A percentile compares a stretch with the other conserved stretches of the same genome.
These are phyloP conservation scores for Edolisoma coerulescens DNA, from an alignment of 2,113 vertebrate species.

Conservation along the genomic window DNA sequence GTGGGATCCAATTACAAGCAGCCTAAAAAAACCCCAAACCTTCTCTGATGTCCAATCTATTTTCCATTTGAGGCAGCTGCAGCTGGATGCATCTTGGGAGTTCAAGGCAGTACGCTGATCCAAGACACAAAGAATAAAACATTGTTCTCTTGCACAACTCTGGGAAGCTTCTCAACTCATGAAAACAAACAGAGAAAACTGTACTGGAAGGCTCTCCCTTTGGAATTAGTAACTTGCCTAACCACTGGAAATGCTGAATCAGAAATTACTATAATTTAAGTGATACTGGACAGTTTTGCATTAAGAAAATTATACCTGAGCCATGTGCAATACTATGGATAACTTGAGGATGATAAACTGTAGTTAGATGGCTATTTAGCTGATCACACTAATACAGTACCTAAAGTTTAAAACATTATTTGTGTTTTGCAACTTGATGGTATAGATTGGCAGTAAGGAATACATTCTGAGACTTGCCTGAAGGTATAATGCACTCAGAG, in stretches of 20 bases:
- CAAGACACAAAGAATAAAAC: not conserved
- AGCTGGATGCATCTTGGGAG: not conserved
- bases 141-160: not conserved
- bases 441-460: not conserved
- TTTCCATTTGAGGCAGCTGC: constrained; percentile 4
- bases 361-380: not conserved
- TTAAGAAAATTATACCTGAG: not conserved
- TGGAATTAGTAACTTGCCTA: not conserved
- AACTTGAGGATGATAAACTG: not conserved
- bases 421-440: not conserved
- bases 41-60: not conserved
- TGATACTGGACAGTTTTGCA: not conserved
- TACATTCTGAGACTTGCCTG: not conserved
- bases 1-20: not conserved
- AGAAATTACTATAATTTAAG: not conserved
- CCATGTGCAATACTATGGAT: not conserved
- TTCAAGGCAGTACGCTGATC: not conserved
- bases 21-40: not conserved
- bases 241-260: not conserved
- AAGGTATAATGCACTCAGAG: not conserved
- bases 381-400: not conserved
- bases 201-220: not conserved
- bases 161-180: not conserved
- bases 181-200: not conserved
- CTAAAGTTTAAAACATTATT: not conserved